phyloP scores from a whole-genome alignment of 1,140 invertebrate genomes.

The Ditylenchus dipsaci region DNA sequence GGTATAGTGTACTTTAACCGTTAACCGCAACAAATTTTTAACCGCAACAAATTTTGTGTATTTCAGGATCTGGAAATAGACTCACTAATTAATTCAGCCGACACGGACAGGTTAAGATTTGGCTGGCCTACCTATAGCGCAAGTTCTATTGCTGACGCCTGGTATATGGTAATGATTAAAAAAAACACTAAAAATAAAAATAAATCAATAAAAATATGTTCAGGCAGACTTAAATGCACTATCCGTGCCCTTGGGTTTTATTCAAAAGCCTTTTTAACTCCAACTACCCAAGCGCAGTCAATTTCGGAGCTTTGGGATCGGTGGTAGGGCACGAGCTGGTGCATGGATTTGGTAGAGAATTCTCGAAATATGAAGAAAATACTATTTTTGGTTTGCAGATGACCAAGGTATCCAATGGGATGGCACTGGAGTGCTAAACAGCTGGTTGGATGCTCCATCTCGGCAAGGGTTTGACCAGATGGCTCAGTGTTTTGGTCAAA shows the following conservation, averaged over 20 bases:
- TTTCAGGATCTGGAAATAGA: neutral
- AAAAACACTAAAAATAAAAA: neutral
- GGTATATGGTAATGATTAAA: neutral
- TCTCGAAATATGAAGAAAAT: neutral
- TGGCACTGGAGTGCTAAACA: slow-evolving; percentile 16
- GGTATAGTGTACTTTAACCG: too few relatives aligned
- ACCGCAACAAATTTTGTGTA: too few relatives aligned
- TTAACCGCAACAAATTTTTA: too few relatives aligned
- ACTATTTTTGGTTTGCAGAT: slow-evolving; percentile 37
- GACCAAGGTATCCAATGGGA: slow-evolving; percentile 50
- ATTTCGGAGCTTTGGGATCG: slow-evolving; percentile 64
- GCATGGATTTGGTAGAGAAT: slow-evolving; percentile 61
- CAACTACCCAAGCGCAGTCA: slow-evolving; percentile 64
- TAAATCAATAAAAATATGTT: neutral
- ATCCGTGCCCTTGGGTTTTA: slow-evolving; percentile 33
- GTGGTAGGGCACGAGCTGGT: slow-evolving; percentile 65
- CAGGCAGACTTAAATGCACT: neutral
- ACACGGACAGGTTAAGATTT: neutral
- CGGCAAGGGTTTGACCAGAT: slow-evolving; percentile 17
- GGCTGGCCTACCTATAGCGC: neutral
- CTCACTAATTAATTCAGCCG: neutral
- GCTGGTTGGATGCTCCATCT: slow-evolving; percentile 38
- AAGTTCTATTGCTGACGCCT: neutral
- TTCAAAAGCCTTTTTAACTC: slow-evolving; percentile 65
- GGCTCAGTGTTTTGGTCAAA: neutral